Conservation (phyloP, 2,113 vertebrate species). For the Semicossyphus pulcher region DNA sequence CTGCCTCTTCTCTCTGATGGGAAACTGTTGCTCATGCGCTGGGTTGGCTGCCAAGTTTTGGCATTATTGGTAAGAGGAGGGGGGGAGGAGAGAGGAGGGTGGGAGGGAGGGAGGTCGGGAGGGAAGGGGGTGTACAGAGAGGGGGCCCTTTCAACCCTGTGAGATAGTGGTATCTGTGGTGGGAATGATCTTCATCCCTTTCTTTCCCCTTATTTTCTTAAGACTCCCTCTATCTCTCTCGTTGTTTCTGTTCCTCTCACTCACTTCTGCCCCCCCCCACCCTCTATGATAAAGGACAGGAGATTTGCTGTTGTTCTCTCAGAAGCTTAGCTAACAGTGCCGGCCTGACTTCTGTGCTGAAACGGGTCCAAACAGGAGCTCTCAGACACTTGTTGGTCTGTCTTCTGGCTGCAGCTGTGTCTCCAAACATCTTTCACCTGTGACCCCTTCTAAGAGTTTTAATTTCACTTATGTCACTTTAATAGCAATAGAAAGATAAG, state of each 20-base stretch:
- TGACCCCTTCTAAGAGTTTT: not conserved
- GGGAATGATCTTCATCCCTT: slow-evolving; percentile 75
- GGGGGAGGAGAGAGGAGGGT: not conserved
- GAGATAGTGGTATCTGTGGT: slow-evolving; percentile 81
- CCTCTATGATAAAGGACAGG: slow-evolving; percentile 3
- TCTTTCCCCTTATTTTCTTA: slow-evolving; percentile 53
- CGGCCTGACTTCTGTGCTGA: slow-evolving; percentile 24
- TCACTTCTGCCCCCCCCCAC: slow-evolving; percentile 19
- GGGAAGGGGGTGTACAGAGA: slow-evolving; percentile 59
- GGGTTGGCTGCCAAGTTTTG: slow-evolving; percentile 85
- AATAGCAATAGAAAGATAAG: too few relatives aligned
- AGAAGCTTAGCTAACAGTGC: slow-evolving; percentile 46
- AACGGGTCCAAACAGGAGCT: slow-evolving; percentile 11
- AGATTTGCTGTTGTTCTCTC: slow-evolving; percentile 42
- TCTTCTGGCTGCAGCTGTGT: not conserved
- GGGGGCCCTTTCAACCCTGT: slow-evolving; percentile 81
- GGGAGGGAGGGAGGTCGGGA: not conserved
- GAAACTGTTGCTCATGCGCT: slow-evolving; percentile 83
- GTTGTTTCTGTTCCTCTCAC: slow-evolving; percentile 48
- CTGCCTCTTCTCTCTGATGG: slow-evolving; percentile 78
- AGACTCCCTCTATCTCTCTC: slow-evolving; percentile 43
- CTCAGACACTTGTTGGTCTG: not conserved
- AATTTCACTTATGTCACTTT: too few relatives aligned
- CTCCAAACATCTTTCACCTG: not conserved
- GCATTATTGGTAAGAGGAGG: slow-evolving; percentile 73